Conservation (phyloP, 2,113 vertebrate genomes). For the Stercorarius parasiticus region DNA sequence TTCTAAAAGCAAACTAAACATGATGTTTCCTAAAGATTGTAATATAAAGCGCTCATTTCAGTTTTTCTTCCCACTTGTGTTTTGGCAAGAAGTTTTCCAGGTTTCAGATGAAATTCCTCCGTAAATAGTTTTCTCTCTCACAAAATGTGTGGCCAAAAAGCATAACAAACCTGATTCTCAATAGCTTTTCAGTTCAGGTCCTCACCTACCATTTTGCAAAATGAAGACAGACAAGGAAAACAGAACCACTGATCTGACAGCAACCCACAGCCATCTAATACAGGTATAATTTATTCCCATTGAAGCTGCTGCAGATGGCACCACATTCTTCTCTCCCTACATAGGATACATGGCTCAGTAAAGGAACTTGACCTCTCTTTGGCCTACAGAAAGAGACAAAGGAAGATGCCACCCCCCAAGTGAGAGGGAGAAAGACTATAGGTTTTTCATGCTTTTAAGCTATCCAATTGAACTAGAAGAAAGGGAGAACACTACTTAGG, state of each 20-base stretch:
- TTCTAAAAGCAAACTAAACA: slow-evolving; percentile 6
- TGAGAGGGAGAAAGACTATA: not conserved
- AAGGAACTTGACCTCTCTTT: not conserved
- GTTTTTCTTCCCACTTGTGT: not conserved
- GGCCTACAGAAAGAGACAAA: not conserved
- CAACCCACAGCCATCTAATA: not conserved
- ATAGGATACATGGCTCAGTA: not conserved
- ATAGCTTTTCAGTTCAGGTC: slow-evolving; percentile 6
- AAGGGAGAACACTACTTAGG: not conserved
- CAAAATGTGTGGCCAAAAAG: not conserved
- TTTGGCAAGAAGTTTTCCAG: slow-evolving; percentile 8
- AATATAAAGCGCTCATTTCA: not conserved
- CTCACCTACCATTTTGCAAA: slow-evolving; percentile 10
- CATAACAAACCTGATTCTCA: not conserved
- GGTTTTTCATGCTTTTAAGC: not conserved
- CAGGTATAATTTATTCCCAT: not conserved
- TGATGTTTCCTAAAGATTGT: not conserved
- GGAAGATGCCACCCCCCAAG: not conserved
- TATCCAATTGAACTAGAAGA: not conserved
- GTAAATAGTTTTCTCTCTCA: not conserved
- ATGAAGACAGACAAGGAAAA: slow-evolving; percentile 16
- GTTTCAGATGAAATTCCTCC: slow-evolving; percentile 16
- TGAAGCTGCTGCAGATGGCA: not conserved
- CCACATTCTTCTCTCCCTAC: not conserved
- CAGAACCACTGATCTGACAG: not conserved